phyloP scores from a whole-genome alignment of 2,888 invertebrate species.

The Dioctria linearis region DNA sequence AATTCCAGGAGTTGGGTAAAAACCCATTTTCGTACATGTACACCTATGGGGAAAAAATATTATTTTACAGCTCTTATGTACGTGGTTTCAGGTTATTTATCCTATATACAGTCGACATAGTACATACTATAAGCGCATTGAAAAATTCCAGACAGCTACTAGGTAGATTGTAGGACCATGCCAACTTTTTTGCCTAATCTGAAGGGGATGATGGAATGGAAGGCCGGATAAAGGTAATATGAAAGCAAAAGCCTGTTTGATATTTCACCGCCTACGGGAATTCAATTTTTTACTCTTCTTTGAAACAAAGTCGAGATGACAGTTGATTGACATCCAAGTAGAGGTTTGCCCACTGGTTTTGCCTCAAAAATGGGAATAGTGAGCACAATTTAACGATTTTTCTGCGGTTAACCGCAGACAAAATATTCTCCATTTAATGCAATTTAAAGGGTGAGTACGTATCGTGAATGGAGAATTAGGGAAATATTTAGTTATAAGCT shows the following conservation, averaged over 20 bases:
- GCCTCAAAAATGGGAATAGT: conserved; percentile 16
- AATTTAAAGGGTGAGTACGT: too few species aligned
- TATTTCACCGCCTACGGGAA: conserved; percentile 41
- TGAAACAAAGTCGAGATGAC: conserved; percentile 40
- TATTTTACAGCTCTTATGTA: background rate
- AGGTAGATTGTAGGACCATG: background rate
- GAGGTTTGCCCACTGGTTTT: background rate
- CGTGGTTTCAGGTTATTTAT: background rate
- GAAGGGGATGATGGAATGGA: conserved; percentile 5
- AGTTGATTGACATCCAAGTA: conserved; percentile 35
- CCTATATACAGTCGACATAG: background rate
- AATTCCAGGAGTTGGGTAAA: conserved; percentile 23
- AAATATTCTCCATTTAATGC: background rate
- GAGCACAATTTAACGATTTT: background rate
- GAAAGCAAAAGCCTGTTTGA: conserved; percentile 26
- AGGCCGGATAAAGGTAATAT: background rate
- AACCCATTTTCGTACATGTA: background rate
- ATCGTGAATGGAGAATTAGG: too few species aligned
- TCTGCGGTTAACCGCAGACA: background rate
- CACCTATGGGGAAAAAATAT: background rate
- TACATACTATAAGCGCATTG: background rate
- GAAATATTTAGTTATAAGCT: too few species aligned
- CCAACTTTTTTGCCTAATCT: background rate
- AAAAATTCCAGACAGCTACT: conserved; percentile 8
- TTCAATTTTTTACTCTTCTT: conserved; percentile 44